Conservation (phyloP, 2,797 vertebrate genomes). For the Crax fasciolata region DNA sequence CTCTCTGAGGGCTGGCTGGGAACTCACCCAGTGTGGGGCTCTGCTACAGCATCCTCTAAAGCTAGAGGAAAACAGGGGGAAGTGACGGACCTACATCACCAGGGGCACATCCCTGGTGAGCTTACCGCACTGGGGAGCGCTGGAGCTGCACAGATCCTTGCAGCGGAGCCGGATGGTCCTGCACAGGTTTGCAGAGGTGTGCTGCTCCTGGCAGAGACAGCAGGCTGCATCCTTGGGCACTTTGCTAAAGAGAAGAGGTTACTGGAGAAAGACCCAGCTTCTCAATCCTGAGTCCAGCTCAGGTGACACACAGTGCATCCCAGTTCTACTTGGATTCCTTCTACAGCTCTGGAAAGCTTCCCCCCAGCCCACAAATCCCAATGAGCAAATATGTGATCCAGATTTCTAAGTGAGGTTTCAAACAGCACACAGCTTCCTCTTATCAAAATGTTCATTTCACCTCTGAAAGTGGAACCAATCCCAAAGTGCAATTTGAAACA, state of each 20-base stretch:
- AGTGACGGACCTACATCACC: not conserved
- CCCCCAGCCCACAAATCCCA: not conserved
- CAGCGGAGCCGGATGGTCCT: conserved; percentile 68
- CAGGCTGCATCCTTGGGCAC: conserved; percentile 47
- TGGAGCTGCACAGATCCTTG: conserved; percentile 17
- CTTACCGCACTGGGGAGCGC: conserved; percentile 47
- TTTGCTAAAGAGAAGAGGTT: conserved; percentile 39
- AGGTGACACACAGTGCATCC: rapidly evolving
- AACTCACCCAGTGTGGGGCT: not conserved
- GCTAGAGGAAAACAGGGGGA: rapidly evolving
- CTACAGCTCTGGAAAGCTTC: not conserved
- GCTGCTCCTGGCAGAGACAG: conserved; percentile 75
- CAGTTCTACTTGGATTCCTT: not conserved
- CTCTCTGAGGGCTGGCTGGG: rapidly evolving
- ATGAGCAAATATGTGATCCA: not conserved
- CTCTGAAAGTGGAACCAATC: not conserved
- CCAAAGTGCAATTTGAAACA: not conserved
- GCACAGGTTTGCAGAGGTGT: not conserved
- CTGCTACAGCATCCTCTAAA: not conserved
- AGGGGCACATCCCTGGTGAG: not conserved
- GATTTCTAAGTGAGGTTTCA: not conserved
- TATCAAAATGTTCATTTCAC: not conserved
- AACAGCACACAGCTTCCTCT: not conserved
- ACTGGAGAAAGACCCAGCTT: not conserved
- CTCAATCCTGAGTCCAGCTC: not conserved